phyloP scores from a whole-genome alignment of 2,113 vertebrate genomes.

The Tyto alba region DNA sequence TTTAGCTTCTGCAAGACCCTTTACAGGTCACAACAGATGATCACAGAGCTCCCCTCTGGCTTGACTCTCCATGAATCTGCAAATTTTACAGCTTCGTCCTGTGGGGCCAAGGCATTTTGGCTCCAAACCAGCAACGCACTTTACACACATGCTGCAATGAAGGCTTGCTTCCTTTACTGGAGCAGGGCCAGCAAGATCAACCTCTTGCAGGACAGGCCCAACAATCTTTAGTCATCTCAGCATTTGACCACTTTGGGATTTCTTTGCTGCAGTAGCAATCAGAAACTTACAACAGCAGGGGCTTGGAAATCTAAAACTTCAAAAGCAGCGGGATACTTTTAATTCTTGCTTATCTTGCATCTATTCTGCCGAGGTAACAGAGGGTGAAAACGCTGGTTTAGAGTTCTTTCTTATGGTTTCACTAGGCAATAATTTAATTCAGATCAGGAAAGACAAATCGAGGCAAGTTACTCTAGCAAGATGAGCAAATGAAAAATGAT shows the following conservation, averaged over 20 bases:
- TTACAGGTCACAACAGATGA: neutral
- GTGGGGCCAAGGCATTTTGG: conserved; percentile 19
- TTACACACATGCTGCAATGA: neutral
- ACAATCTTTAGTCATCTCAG: neutral
- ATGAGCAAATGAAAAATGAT: conserved; percentile 18
- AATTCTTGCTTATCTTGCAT: neutral
- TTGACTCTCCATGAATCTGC: neutral
- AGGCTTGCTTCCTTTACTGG: neutral
- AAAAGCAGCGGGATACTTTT: neutral
- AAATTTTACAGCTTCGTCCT: conserved; percentile 30
- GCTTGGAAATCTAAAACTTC: neutral
- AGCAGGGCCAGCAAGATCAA: neutral
- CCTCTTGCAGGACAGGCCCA: neutral
- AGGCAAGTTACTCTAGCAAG: neutral
- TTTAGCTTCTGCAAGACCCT: conserved; percentile 14
- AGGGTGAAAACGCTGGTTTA: neutral
- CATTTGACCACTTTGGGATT: neutral
- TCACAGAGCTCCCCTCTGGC: neutral
- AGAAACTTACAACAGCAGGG: neutral
- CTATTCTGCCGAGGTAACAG: neutral
- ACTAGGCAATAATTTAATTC: neutral
- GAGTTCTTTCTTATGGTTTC: neutral
- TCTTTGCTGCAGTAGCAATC: neutral
- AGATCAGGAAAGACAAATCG: neutral
- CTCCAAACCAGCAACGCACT: conserved; percentile 10